phyloP scores from a whole-genome alignment of 64 coral and sea anemone genomes.

The Porites australiensis region DNA sequence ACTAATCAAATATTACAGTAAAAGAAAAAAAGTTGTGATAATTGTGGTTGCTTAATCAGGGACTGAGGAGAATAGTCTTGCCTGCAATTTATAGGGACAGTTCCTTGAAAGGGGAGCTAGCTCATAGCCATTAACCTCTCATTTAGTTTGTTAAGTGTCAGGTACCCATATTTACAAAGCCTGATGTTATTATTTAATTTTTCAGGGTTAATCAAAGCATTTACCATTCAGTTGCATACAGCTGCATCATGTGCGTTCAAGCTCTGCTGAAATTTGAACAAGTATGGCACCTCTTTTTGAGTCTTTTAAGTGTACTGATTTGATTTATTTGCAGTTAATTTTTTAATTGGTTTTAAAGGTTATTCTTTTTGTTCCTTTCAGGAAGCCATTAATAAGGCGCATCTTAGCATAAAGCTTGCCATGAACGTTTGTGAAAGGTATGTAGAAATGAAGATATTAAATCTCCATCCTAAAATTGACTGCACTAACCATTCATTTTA shows the following conservation, averaged over 20 bases:
- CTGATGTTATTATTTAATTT: neutral
- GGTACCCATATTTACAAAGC: too few relatives aligned
- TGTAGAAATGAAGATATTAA: neutral
- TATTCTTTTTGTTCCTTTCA: neutral
- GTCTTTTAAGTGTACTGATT: too few relatives aligned
- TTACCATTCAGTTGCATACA: constrained; percentile 97
- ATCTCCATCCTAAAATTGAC: neutral
- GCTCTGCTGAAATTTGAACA: constrained; percentile 98
- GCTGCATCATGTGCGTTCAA: constrained; percentile 91
- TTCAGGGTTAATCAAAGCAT: constrained; percentile 90
- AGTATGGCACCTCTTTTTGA: constrained; percentile 23
- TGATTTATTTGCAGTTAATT: too few relatives aligned
- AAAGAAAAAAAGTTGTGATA: too few relatives aligned
- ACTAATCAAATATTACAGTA: too few relatives aligned
- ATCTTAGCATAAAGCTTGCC: constrained; percentile 83
- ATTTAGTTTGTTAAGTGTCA: too few relatives aligned
- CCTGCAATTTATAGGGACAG: too few relatives aligned
- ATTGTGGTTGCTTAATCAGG: too few relatives aligned
- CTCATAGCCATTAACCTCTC: too few relatives aligned
- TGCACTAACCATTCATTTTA: neutral
- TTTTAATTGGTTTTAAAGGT: too few relatives aligned
- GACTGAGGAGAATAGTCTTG: too few relatives aligned
- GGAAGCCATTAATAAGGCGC: constrained; percentile 88
- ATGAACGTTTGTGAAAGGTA: constrained; percentile 87
- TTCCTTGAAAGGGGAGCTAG: too few relatives aligned